Conservation (phyloP, 1,140 invertebrate species). For the Pseudachorutes palmiensis region DNA sequence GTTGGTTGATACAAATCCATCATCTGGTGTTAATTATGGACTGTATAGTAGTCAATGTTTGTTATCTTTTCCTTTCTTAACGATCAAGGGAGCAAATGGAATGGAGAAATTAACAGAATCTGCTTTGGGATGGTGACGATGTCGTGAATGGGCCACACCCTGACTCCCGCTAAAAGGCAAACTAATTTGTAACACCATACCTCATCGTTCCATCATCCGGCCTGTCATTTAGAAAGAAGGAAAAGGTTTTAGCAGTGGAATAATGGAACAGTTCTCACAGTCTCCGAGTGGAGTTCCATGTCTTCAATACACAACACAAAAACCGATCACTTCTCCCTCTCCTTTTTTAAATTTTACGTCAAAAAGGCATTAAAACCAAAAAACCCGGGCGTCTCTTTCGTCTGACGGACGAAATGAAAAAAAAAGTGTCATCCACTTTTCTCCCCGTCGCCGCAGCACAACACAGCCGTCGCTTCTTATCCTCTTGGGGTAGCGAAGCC, state of each 20-base stretch:
- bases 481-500: not conserved
- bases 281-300: not conserved
- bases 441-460: not conserved
- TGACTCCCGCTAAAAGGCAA: not conserved
- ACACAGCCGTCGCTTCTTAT: too few species aligned
- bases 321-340: not conserved
- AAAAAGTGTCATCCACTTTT: not conserved
- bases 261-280: not conserved
- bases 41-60: too few species aligned
- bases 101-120: too few species aligned
- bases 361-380: constrained; percentile 8
- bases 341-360: constrained; percentile 11
- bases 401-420: too few species aligned
- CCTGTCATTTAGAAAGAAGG: not conserved
- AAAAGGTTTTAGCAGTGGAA: not conserved
- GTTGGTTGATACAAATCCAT: too few species aligned
- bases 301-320: not conserved
- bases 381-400: not conserved
- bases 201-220: not conserved
- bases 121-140: too few species aligned
- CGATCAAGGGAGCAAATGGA: too few species aligned
- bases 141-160: not conserved
- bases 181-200: not conserved
- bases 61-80: too few species aligned
- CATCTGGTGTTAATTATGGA: too few species aligned